phyloP scores from a whole-genome alignment of 2,797 vertebrate species.

The Danio kyathit region DNA sequence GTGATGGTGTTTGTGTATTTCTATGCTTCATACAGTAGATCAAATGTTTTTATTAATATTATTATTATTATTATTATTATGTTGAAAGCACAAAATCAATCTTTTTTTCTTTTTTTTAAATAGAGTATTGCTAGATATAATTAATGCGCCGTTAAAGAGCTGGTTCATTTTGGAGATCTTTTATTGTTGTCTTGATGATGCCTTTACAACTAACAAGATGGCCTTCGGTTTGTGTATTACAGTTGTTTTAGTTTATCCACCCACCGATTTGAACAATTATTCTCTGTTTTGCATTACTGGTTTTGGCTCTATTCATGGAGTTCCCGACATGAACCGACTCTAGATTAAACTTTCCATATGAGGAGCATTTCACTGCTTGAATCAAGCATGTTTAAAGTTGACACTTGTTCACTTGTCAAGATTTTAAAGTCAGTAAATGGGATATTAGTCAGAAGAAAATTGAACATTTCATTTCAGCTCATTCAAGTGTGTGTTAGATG shows the following conservation, averaged over 20 bases:
- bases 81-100: conserved; percentile 43
- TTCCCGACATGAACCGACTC: background rate
- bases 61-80: conserved; percentile 40
- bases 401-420: background rate
- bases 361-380: conserved; percentile 16
- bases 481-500: conserved; percentile 21
- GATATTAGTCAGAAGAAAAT: background rate
- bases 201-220: background rate
- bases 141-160: background rate
- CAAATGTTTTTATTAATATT: conserved; percentile 17
- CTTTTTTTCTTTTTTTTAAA: conserved; percentile 5
- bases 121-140: background rate
- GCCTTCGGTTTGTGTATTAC: background rate
- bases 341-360: background rate
- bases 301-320: background rate
- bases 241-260: background rate
- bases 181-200: background rate
- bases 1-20: conserved; percentile 36
- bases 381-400: background rate
- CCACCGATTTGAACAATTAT: background rate
- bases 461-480: conserved; percentile 10
- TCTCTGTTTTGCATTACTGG: background rate
- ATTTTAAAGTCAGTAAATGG: background rate
- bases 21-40: conserved; percentile 30
- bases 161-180: background rate